Conservation (phyloP, 2,113 vertebrate species). For the Chaetura pelagica region DNA sequence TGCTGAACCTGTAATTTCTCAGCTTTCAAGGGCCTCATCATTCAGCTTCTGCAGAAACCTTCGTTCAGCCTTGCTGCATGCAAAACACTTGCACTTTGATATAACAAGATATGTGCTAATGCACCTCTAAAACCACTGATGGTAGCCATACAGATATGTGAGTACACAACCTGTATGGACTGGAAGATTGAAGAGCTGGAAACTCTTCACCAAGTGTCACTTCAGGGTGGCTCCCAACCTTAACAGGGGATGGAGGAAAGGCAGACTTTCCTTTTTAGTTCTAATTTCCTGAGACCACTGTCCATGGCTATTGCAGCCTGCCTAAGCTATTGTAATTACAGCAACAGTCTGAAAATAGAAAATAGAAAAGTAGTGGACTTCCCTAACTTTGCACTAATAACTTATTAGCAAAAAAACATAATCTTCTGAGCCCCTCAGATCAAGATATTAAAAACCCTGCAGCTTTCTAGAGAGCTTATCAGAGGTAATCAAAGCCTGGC, state of each 20-base stretch:
- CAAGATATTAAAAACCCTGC: not conserved
- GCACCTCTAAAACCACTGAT: not conserved
- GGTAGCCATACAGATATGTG: fast-evolving
- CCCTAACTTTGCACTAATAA: not conserved
- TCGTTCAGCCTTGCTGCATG: not conserved
- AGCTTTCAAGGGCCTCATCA: not conserved
- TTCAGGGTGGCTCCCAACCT: not conserved
- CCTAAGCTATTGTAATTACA: not conserved
- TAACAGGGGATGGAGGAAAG: not conserved
- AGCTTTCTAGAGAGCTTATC: not conserved
- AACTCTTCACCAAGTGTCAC: not conserved
- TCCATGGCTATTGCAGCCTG: not conserved
- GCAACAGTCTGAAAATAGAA: not conserved
- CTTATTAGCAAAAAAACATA: constrained; percentile 1
- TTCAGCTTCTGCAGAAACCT: not conserved
- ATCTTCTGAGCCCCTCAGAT: not conserved
- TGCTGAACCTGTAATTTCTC: not conserved
- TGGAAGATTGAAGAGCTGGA: not conserved
- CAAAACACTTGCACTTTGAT: not conserved
- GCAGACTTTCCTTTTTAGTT: not conserved
- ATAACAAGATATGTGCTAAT: not conserved
- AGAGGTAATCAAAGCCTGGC: constrained; percentile 30
- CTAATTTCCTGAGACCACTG: not conserved
- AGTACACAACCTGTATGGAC: fast-evolving
- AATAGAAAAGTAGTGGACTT: not conserved